Conservation (phyloP, 2,797 vertebrate species). For the Diplodus puntazzo region DNA sequence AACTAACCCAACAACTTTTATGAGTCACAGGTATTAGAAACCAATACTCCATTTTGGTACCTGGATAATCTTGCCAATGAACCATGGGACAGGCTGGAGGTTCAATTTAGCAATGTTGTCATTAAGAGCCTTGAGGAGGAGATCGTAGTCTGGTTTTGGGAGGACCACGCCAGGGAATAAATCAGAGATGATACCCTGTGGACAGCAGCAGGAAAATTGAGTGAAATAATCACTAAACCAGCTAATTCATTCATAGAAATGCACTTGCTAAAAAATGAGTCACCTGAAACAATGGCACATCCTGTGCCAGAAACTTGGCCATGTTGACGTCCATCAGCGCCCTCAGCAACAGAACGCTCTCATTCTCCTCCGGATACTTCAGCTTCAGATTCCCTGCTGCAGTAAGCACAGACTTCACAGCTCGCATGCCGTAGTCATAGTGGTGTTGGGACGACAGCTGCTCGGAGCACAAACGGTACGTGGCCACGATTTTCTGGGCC, state of each 20-base stretch:
- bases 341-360: conserved; percentile 90
- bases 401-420: conserved; percentile 96
- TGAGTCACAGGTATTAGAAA: neutral
- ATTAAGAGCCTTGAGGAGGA: conserved; percentile 88
- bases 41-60: conserved; percentile 66
- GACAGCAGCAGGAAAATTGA: conserved; percentile 33
- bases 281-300: conserved; percentile 96
- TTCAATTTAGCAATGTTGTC: conserved; percentile 88
- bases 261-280: conserved; percentile 7
- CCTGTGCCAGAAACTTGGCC: conserved; percentile 95
- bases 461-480: conserved; percentile 94
- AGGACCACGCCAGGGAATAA: conserved; percentile 94
- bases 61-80: conserved; percentile 96
- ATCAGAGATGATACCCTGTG: conserved; percentile 95
- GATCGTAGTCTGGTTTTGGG: conserved; percentile 92
- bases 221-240: conserved; percentile 2
- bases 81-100: conserved; percentile 94
- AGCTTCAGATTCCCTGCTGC: conserved; percentile 95
- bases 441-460: conserved; percentile 96
- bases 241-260: neutral
- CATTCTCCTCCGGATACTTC: conserved; percentile 90
- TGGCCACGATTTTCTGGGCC: conserved; percentile 96
- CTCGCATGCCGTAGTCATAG: conserved; percentile 96
- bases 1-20: neutral
- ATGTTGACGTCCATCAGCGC: conserved; percentile 95